phyloP scores from a whole-genome alignment of 2,888 invertebrate species.

The Pristionchus japonicus region DNA sequence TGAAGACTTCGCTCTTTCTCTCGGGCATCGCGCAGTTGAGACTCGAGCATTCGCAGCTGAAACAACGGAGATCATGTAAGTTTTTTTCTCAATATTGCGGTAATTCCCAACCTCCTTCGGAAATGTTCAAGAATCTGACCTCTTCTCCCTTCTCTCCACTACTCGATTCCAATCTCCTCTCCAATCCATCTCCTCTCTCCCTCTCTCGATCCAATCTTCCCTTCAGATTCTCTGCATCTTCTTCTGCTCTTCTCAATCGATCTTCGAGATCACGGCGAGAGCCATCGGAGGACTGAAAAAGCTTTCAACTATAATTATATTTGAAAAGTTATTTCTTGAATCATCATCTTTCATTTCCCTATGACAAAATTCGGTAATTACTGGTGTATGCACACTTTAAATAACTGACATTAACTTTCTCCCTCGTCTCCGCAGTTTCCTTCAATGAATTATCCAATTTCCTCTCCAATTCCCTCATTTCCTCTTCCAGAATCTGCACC shows the following conservation, averaged over 20 bases:
- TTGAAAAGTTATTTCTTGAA: too few relatives aligned
- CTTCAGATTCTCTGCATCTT: conserved; percentile 19
- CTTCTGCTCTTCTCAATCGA: conserved; percentile 34
- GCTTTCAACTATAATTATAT: too few relatives aligned
- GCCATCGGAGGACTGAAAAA: background rate
- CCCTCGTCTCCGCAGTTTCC: conserved; percentile 47
- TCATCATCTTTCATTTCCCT: too few relatives aligned
- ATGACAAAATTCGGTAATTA: too few relatives aligned
- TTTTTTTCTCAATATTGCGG: too few relatives aligned
- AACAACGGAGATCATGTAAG: background rate
- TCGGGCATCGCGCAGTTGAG: background rate
- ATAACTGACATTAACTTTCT: background rate
- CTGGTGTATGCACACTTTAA: too few relatives aligned
- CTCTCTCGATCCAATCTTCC: conserved; percentile 47
- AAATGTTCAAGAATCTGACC: too few relatives aligned
- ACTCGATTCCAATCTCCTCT: conserved; percentile 50
- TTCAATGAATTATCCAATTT: conserved; percentile 41
- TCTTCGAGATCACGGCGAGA: conserved; percentile 18
- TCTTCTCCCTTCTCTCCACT: conserved; percentile 52
- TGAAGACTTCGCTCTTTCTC: background rate
- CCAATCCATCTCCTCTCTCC: conserved; percentile 49
- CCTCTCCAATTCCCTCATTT: conserved; percentile 51
- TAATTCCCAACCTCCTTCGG: too few relatives aligned
- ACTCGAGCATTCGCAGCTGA: conserved; percentile 9
- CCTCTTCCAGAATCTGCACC: conserved; percentile 49